Percentiles rank a stretch among this genome's conserved stretches.
phyloP scores from a whole-genome alignment of 2,888 invertebrate species.

The Eumacrocentrus americanus region DNA sequence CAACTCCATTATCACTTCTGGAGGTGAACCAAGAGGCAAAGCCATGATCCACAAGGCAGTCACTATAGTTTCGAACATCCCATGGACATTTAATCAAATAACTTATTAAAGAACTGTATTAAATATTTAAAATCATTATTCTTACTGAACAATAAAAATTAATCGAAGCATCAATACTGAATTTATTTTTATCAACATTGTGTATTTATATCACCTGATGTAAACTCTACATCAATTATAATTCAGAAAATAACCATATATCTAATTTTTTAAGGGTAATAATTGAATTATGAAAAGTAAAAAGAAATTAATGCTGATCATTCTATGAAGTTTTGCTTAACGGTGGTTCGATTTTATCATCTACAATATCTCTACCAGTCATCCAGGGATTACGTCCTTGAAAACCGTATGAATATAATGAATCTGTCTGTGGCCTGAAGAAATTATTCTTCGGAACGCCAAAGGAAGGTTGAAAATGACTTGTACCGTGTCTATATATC shows the following conservation, averaged over 20 bases:
- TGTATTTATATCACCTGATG: not conserved
- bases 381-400: conserved; percentile 27
- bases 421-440: conserved; percentile 30
- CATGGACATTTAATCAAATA: not conserved
- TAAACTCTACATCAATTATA: not conserved
- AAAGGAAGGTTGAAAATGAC: conserved; percentile 31
- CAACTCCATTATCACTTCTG: no score
- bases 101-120: not conserved
- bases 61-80: not conserved
- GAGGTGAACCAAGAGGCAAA: no score
- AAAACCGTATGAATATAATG: conserved; percentile 33
- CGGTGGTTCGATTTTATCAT: conserved; percentile 48
- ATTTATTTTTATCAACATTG: not conserved
- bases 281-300: no score
- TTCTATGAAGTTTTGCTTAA: conserved; percentile 39
- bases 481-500: conserved; percentile 29
- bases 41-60: no score
- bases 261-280: no score
- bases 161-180: conserved; percentile 1
- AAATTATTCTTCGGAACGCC: conserved; percentile 32
- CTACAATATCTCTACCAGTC: conserved; percentile 34
- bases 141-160: not conserved
- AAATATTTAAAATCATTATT: not conserved
- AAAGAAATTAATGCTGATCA: not conserved
- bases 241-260: not conserved